phyloP scores from a whole-genome alignment of 2,113 vertebrate genomes.

The Mirounga angustirostris region DNA sequence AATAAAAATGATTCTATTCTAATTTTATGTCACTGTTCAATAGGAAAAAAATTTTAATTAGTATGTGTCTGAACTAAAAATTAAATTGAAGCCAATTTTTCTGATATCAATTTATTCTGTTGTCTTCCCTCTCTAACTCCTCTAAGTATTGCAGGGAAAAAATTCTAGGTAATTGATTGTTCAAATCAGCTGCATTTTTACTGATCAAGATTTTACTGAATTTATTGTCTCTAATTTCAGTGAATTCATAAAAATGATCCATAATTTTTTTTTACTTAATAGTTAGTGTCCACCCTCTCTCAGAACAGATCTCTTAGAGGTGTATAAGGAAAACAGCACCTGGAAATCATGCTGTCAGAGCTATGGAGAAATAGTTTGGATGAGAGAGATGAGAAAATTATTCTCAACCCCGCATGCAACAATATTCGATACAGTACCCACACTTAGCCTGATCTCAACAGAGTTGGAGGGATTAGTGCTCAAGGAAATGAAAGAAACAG shows the following conservation, averaged over 20 bases:
- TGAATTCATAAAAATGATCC: slow-evolving; percentile 4
- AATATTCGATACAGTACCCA: neutral
- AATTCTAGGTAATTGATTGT: neutral
- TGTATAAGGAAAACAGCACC: neutral
- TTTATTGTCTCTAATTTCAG: neutral
- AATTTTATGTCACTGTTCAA: neutral
- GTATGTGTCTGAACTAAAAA: neutral
- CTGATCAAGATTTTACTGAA: neutral
- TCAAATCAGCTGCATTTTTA: neutral
- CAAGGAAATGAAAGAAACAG: neutral
- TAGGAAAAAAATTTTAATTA: neutral
- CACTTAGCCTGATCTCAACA: neutral
- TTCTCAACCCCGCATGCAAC: neutral
- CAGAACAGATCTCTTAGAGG: neutral
- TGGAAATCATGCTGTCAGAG: neutral
- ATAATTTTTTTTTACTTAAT: neutral
- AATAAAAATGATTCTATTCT: neutral
- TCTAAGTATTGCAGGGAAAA: neutral
- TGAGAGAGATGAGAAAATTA: neutral
- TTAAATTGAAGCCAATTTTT: slow-evolving; percentile 10
- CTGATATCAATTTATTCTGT: neutral
- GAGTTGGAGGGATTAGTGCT: neutral
- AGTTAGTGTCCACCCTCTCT: neutral
- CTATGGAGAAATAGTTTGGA: neutral
- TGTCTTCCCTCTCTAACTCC: neutral